Percentiles rank a stretch among this genome's conserved stretches.
Conservation (phyloP, 2,797 vertebrate species). For the Myotis planiceps region DNA sequence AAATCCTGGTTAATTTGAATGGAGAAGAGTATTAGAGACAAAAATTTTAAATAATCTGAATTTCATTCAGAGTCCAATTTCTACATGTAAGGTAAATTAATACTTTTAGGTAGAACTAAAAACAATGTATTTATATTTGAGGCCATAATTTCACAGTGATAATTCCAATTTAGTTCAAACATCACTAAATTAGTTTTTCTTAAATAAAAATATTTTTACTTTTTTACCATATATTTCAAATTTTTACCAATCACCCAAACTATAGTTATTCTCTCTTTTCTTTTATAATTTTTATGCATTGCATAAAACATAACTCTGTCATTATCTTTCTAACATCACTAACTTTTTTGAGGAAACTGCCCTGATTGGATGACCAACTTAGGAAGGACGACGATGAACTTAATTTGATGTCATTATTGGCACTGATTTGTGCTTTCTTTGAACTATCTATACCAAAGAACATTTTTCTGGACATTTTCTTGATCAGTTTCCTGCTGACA, state of each 20-base stretch:
- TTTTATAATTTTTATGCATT: background rate
- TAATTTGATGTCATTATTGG: constrained; percentile 30
- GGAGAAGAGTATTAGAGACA: background rate
- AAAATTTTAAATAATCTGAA: background rate
- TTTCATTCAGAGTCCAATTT: background rate
- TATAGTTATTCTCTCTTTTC: background rate
- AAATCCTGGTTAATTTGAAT: background rate
- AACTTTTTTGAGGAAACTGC: background rate
- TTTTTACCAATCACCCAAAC: background rate
- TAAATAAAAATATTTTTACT: background rate
- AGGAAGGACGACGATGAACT: background rate
- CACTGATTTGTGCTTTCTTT: constrained; percentile 36
- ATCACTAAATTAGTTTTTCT: background rate
- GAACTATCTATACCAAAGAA: background rate
- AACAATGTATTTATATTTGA: background rate
- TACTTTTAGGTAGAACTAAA: background rate
- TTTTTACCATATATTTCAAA: background rate
- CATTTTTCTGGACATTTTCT: constrained; percentile 3
- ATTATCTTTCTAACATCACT: background rate
- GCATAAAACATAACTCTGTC: background rate
- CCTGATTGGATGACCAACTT: background rate
- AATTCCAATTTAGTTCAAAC: background rate
- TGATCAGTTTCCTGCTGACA: constrained; percentile 46
- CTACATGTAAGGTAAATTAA: background rate
- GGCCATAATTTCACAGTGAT: background rate